Evolutionary conservation across 2,888 invertebrate genomes (phyloP), one percentile per base, ranked within the genome.

Genomic region (Eristalinus sepulchralis): DNA sequence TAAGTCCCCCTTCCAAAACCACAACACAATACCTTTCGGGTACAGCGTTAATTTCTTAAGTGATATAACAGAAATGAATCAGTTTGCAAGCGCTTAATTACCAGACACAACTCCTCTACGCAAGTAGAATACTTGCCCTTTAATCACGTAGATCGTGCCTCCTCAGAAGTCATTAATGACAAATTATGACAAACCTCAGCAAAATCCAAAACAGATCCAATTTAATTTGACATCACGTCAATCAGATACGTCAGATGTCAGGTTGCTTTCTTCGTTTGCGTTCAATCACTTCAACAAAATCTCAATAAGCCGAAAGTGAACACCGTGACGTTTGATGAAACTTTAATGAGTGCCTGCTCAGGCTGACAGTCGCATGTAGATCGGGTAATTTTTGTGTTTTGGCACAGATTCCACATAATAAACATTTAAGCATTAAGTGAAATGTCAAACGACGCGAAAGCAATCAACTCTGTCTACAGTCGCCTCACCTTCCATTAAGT

Each of bases 211-310:
- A 67, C 66, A 27, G 4, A 60, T 53, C 24, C 1, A 31, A 59
- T 67, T 67, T 55, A 6, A 11, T 77, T 77, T 68, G 53, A 70
- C 68, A 39, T 76, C 77, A 77, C 77, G 70, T 70, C 20, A 55
- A 36, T 4, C 47, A 17, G 47, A 17, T n/a, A 70, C 70, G 60
- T 76, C 67, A 76, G 67, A 76, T 67, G 66, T 60, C 67, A 67
- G 47, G 33, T 53, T 63, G 68, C 70, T 63, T 77, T 62, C 77
- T 36, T 77, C 5, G 2, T 77, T 55, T 17, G 22, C 68, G 47
- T 60, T 59, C 60, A 33, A 13, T 62, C 20, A 11, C 70, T 55
- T 36, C 6, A 6, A 11, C 27, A 70, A 59, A 33, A 76, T 76
- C 67, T 57, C 64, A 17, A 20, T 55, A 24, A 73, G 2, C 27